Evolutionary conservation across 2,888 invertebrate species (phyloP), one percentile per base, ranked within the genome.

Genomic region (Brachynemurus nebulosus): DNA sequence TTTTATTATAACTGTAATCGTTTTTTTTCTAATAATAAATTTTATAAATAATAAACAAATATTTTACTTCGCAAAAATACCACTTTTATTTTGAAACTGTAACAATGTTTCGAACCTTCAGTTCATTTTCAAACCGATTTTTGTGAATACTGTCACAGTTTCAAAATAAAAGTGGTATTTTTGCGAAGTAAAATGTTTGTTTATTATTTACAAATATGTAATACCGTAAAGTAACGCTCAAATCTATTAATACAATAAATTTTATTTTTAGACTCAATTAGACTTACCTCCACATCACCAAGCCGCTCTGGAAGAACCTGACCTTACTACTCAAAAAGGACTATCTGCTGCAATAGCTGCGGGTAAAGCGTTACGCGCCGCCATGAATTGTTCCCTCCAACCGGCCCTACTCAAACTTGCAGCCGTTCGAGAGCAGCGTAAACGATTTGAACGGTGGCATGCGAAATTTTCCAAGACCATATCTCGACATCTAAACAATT

Each of bases 401-500:
- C 73, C 76, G 3, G 71, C 77, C 0, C 57, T 79, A 42, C 61
- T 77, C 4, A 70, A 74, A 17, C 66, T 90, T 63, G 73, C 76
- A 36, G 86, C 88, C 11, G 83, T 86, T 1, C 79, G 82, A 57
- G 88, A 89, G 60, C 89, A 89, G 60, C 74, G 77, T 54, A 76
- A 80, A 55, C 73, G 80, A 36, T 78, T 88, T 51, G 82, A 84
- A 49, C 83, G 81, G 57, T 74, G 83, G 57, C 79, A 80, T 57
- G 75, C 76, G 27, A 80, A 80, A 60, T 90, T 91, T 62, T 83
- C 90, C 1, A 76, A 81, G 45, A 79, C 83, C 36, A 76, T 96
- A 43, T 83, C 86, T 47, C 76, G 92, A 16, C 92, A 96, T 63
- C 71, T 97, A 41, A 93, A 93, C 62, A 95, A 96, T 68, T 72